These are phyloP conservation scores for Therioaphis trifolii DNA, from an alignment of 2,888 invertebrate species.

Conservation along the genomic window DNA sequence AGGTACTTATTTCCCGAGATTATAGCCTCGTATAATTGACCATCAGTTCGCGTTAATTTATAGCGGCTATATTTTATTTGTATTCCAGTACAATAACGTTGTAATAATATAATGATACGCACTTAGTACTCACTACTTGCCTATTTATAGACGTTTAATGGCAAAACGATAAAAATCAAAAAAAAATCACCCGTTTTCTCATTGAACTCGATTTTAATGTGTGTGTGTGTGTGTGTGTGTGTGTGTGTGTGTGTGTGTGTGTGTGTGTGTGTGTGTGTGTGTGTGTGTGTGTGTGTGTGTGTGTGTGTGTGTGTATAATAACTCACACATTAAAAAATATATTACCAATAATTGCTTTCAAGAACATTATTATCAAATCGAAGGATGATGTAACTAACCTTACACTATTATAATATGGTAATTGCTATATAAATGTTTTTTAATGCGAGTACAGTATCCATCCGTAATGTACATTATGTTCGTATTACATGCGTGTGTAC, in stretches of 20 bases:
- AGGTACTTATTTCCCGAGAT: too few relatives aligned
- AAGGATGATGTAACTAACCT: slow-evolving; percentile 31
- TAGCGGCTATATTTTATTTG: slow-evolving; percentile 9
- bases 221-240: too few relatives aligned
- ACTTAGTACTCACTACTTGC: too few relatives aligned
- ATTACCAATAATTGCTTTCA: slow-evolving; percentile 27
- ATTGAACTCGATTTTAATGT: too few relatives aligned
- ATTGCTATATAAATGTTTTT: slow-evolving; percentile 11
- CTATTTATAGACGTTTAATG: too few relatives aligned
- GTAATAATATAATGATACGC: not conserved
- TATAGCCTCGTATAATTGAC: too few relatives aligned
- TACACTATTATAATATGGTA: slow-evolving; percentile 30
- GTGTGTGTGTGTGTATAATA: not conserved
- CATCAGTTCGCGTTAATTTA: slow-evolving; percentile 16
- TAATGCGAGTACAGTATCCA: not conserved
- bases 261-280: too few relatives aligned
- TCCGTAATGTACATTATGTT: not conserved
- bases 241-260: too few relatives aligned
- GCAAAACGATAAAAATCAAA: too few relatives aligned
- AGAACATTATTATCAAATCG: slow-evolving; percentile 36
- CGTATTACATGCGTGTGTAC: too few relatives aligned
- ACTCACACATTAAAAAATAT: slow-evolving; percentile 15
- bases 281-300: not conserved
- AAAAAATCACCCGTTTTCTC: too few relatives aligned
- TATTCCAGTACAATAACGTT: not conserved